Evolutionary conservation across 2,888 invertebrate species (phyloP).

Genomic region (Diaprepes abbreviatus): DNA sequence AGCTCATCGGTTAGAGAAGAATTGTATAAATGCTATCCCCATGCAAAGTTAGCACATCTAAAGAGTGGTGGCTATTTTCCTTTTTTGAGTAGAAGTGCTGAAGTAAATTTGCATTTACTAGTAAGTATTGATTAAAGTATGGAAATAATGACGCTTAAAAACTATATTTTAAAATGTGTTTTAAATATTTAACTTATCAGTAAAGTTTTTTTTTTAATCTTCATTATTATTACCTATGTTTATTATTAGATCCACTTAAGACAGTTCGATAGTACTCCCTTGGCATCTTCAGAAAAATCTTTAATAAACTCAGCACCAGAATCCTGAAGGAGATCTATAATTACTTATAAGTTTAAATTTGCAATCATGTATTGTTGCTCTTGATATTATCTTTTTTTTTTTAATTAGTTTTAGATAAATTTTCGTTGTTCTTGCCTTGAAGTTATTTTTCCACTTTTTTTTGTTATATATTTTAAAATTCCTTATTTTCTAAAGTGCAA

Average conservation of each 20-base stretch:
- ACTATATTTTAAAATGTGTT: no score
- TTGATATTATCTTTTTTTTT: background rate
- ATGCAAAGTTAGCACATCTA: slow-evolving; percentile 87
- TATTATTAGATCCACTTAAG: slow-evolving; percentile 78
- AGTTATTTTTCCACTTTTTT: no score
- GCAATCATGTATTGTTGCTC: background rate
- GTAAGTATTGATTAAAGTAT: no score
- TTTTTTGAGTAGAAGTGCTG: slow-evolving; percentile 87
- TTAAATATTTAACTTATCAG: no score
- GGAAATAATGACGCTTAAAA: no score
- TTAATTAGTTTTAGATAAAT: slow-evolving; percentile 17
- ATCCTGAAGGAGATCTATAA: slow-evolving; percentile 23
- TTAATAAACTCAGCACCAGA: slow-evolving; percentile 59
- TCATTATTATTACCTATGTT: no score
- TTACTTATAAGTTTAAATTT: background rate
- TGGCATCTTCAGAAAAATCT: slow-evolving; percentile 72
- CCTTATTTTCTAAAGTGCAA: no score
- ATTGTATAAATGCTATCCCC: slow-evolving; percentile 87
- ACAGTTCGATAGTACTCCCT: slow-evolving; percentile 77
- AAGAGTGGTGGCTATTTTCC: slow-evolving; percentile 94
- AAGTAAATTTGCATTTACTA: slow-evolving; percentile 90
- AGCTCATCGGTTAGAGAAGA: slow-evolving; percentile 84
- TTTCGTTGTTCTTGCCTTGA: no score
- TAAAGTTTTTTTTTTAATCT: no score
- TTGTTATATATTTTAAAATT: no score